Evolutionary conservation across 2,888 invertebrate species (phyloP).

Genomic region (Nomada hirtipes): DNA sequence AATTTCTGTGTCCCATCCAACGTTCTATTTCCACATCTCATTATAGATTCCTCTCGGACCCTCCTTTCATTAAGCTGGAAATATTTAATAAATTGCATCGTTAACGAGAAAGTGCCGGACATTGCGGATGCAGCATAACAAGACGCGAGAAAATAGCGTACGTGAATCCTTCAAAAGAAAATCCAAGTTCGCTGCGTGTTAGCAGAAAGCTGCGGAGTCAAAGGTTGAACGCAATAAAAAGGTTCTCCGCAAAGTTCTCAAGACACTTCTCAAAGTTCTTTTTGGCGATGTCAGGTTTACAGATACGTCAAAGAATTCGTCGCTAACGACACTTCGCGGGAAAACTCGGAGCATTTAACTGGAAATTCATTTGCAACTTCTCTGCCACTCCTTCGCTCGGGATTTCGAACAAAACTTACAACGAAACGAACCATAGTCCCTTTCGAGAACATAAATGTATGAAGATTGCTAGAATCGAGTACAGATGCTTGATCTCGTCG

Average conservation of each 20-base stretch:
- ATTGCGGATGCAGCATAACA: neutral
- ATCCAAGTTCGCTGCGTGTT: neutral
- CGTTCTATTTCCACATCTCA: neutral
- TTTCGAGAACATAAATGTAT: neutral
- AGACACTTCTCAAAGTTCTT: slow-evolving; percentile 29
- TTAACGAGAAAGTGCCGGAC: neutral
- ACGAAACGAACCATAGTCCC: neutral
- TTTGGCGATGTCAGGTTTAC: slow-evolving; percentile 11
- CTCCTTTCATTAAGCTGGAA: neutral
- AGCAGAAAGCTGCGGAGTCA: slow-evolving; percentile 11
- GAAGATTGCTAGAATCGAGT: neutral
- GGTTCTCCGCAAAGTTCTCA: slow-evolving; percentile 24
- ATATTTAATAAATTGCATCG: neutral
- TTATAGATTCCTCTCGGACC: too few relatives aligned
- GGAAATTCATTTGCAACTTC: slow-evolving; percentile 36
- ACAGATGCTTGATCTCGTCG: slow-evolving; percentile 19
- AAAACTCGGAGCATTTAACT: slow-evolving; percentile 39
- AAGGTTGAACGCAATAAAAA: slow-evolving; percentile 47
- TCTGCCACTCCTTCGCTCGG: neutral
- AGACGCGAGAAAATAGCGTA: neutral
- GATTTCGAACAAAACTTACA: neutral
- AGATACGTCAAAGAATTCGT: slow-evolving; percentile 33
- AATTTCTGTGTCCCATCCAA: slow-evolving; percentile 3
- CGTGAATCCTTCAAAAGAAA: neutral
- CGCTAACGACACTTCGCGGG: slow-evolving; percentile 14